A percentile compares a stretch with the other conserved stretches of the same genome.
Conservation (phyloP, 2,113 vertebrate species). For the Pipra filicauda region DNA sequence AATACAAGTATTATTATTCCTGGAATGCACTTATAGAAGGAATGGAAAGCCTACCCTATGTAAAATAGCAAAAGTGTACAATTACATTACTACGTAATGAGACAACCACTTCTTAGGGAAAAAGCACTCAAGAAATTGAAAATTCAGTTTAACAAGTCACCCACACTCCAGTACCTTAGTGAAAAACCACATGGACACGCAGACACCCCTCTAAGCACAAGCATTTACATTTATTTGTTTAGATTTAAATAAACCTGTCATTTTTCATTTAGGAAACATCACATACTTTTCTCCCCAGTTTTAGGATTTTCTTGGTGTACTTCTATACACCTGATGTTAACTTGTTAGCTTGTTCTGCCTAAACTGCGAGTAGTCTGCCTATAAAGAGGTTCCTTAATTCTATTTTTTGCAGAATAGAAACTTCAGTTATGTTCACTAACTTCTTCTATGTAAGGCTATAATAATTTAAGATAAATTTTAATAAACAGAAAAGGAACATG, state of each 20-base stretch:
- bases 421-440: background rate
- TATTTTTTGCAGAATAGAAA: background rate
- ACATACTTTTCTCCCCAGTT: background rate
- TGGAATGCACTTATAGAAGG: background rate
- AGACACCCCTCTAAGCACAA: background rate
- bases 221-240: background rate
- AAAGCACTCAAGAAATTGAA: background rate
- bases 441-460: background rate
- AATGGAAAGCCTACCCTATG: background rate
- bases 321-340: background rate
- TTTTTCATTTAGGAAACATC: background rate
- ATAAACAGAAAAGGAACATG: background rate
- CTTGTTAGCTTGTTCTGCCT: background rate
- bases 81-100: background rate
- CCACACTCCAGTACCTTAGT: background rate
- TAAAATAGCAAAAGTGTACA: background rate
- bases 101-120: background rate
- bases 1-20: background rate
- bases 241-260: background rate
- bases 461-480: background rate
- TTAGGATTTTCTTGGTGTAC: background rate
- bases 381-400: background rate
- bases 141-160: background rate
- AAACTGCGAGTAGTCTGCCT: background rate
- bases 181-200: background rate